Conservation (phyloP, 2,113 vertebrate species). For the Oryzias curvinotus region DNA sequence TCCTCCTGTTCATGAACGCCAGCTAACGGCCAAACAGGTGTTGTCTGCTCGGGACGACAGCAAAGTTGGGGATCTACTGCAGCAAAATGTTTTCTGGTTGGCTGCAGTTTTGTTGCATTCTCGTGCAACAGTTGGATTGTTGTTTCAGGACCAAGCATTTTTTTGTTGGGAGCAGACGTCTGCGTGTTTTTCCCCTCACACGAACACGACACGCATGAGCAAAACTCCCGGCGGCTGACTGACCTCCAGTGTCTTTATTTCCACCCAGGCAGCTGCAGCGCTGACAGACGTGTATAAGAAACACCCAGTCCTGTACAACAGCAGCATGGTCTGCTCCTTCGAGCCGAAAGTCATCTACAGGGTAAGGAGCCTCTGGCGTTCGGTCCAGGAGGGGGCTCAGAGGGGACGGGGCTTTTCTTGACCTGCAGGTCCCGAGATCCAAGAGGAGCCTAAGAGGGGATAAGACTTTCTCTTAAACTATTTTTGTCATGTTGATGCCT, state of each 20-base stretch:
- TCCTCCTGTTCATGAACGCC: too few relatives aligned
- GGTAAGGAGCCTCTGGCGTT: conserved; percentile 72
- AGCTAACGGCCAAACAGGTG: too few relatives aligned
- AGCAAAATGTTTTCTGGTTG: too few relatives aligned
- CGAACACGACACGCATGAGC: conserved; percentile 11
- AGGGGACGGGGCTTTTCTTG: too few relatives aligned
- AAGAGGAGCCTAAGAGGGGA: too few relatives aligned
- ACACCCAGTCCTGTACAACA: conserved; percentile 88
- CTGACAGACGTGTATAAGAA: conserved; percentile 85
- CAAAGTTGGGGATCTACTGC: too few relatives aligned
- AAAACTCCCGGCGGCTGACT: conserved; percentile 3
- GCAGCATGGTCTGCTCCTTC: conserved; percentile 93
- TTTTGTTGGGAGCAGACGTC: conserved; percentile 11
- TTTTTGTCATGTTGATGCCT: too few relatives aligned
- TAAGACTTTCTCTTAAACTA: too few relatives aligned
- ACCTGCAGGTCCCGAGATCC: too few relatives aligned
- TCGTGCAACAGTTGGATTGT: conserved; percentile 7
- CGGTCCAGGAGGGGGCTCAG: too few relatives aligned
- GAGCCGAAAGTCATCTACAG: conserved; percentile 95
- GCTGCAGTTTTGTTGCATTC: too few relatives aligned
- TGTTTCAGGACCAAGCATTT: conserved; percentile 14
- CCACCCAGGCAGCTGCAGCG: conserved; percentile 83
- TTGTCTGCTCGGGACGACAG: too few relatives aligned
- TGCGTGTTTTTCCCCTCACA: conserved; percentile 15
- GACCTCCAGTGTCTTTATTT: conserved; percentile 37